Conservation (phyloP, 2,888 invertebrate genomes). For the Rhodophaea formosa region DNA sequence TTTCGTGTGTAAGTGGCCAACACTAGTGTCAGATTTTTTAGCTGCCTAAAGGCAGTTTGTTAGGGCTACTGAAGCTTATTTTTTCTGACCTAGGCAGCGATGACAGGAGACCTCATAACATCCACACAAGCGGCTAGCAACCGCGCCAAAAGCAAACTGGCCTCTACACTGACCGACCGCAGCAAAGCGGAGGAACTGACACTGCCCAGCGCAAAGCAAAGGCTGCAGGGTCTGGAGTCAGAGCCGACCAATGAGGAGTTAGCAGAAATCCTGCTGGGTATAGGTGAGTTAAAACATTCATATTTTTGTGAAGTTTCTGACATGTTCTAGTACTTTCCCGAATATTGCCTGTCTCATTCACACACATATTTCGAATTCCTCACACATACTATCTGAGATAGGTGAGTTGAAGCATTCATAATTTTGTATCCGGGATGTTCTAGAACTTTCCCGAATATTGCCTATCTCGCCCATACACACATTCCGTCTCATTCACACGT, state of each 20-base stretch:
- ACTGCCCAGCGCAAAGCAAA: slow-evolving; percentile 54
- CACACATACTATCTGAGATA: too few species aligned
- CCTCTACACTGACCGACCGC: slow-evolving; percentile 38
- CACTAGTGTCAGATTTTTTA: too few species aligned
- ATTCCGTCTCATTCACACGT: too few species aligned
- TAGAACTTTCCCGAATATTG: too few species aligned
- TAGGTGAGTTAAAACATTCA: slow-evolving; percentile 44
- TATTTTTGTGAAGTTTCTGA: too few species aligned
- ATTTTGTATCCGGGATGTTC: too few species aligned
- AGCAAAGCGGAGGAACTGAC: slow-evolving; percentile 40
- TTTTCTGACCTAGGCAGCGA: slow-evolving; percentile 74
- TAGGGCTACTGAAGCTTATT: slow-evolving; percentile 14
- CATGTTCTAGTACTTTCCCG: too few species aligned
- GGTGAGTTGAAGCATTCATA: slow-evolving; percentile 42
- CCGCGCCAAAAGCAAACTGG: slow-evolving; percentile 78
- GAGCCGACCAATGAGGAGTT: slow-evolving; percentile 48
- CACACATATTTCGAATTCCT: too few species aligned
- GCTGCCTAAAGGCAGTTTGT: too few species aligned
- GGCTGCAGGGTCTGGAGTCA: slow-evolving; percentile 47
- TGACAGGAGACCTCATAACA: slow-evolving; percentile 89
- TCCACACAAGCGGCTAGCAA: slow-evolving; percentile 78
- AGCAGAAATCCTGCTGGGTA: slow-evolving; percentile 60
- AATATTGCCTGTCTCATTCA: too few species aligned
- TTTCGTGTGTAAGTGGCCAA: too few species aligned
- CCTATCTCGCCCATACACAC: too few species aligned